These are phyloP conservation scores for Tautogolabrus adspersus DNA, from an alignment of 2,113 vertebrate species.

Conservation along the genomic window DNA sequence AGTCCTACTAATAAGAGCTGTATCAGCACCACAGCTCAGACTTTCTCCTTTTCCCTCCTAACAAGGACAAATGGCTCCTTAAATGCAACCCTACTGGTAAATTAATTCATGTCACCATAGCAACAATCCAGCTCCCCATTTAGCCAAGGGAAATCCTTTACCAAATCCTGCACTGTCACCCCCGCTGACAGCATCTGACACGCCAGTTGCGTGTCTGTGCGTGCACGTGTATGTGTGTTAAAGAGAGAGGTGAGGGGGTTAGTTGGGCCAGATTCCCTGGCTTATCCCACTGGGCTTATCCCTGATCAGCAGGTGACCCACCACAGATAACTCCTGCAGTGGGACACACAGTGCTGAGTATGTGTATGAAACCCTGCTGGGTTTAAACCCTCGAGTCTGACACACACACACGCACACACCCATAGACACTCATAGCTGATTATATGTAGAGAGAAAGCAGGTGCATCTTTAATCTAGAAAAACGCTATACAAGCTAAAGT, in stretches of 20 bases:
- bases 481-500: too few species aligned
- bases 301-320: constrained; percentile 77
- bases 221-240: constrained; percentile 20
- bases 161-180: constrained; percentile 67
- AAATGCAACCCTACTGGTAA: constrained; percentile 35
- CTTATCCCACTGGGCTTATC: constrained; percentile 75
- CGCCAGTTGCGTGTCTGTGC: constrained; percentile 10
- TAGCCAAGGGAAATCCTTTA: constrained; percentile 52
- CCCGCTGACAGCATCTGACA: constrained; percentile 64
- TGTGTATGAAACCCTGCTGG: constrained; percentile 57
- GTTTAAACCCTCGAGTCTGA: constrained; percentile 53
- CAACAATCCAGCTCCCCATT: constrained; percentile 50
- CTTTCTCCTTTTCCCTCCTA: constrained; percentile 18
- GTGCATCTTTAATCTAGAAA: background rate
- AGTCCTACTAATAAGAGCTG: background rate
- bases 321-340: constrained; percentile 62
- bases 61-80: constrained; percentile 36
- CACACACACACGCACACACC: constrained; percentile 23
- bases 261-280: constrained; percentile 58
- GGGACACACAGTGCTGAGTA: constrained; percentile 49
- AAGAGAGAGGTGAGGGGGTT: constrained; percentile 38
- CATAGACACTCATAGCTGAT: background rate
- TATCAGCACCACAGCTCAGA: background rate
- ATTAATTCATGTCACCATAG: constrained; percentile 64
- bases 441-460: background rate